These are phyloP conservation scores for Diplogasteroides magnus DNA, from an alignment of 1,140 invertebrate genomes.

Conservation along the genomic window DNA sequence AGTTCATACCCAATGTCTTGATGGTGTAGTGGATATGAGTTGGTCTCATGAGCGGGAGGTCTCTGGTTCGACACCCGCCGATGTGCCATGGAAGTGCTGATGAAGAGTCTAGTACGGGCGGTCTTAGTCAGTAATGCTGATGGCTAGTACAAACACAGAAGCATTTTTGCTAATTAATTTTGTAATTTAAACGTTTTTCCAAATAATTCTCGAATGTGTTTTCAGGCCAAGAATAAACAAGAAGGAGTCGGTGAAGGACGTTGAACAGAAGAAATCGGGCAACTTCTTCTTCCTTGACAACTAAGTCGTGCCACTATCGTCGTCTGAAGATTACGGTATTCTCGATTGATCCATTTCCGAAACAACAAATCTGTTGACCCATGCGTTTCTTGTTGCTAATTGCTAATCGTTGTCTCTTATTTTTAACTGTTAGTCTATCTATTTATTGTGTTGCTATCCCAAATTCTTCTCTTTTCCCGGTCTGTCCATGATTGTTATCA, in stretches of 20 bases:
- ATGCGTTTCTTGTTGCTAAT: too few relatives aligned
- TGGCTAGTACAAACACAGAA: neutral
- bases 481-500: too few relatives aligned
- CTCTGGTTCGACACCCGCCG: neutral
- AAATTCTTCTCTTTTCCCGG: too few relatives aligned
- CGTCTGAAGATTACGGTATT: too few relatives aligned
- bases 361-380: too few relatives aligned
- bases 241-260: slow-evolving; percentile 88
- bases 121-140: neutral
- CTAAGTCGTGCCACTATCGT: slow-evolving; percentile 20
- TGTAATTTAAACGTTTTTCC: neutral
- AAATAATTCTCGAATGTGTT: neutral
- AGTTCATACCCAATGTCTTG: neutral
- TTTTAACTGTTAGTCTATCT: too few relatives aligned
- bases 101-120: neutral
- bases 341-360: too few relatives aligned
- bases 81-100: neutral
- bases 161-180: neutral
- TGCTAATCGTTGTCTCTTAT: too few relatives aligned
- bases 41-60: neutral
- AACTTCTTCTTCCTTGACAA: slow-evolving; percentile 99
- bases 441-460: too few relatives aligned
- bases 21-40: neutral
- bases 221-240: slow-evolving; percentile 87
- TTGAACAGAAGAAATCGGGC: slow-evolving; percentile 90